Evolutionary conservation across 2,797 vertebrate genomes (phyloP).

Genomic region (Neomorphus geoffroyi): DNA sequence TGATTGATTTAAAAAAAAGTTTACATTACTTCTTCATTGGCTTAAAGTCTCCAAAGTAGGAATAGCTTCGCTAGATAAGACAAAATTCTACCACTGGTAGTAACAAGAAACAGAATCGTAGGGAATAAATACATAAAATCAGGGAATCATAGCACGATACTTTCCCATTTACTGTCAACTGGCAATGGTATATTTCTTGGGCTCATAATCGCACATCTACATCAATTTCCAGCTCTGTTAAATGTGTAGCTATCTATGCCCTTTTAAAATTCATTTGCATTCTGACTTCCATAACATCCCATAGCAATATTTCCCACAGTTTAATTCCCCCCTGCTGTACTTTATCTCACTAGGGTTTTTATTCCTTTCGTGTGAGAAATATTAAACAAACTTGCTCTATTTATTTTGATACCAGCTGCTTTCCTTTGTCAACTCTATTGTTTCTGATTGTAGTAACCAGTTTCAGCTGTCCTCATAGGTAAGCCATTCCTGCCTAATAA

Average conservation of each 20-base stretch:
- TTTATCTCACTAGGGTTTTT: neutral
- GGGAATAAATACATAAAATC: neutral
- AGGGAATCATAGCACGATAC: neutral
- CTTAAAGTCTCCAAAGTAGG: neutral
- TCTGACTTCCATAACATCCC: neutral
- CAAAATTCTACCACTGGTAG: neutral
- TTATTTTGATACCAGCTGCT: neutral
- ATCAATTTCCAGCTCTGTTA: neutral
- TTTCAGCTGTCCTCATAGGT: neutral
- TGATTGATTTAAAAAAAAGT: neutral
- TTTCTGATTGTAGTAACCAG: neutral
- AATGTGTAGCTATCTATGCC: neutral
- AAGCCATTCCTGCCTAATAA: neutral
- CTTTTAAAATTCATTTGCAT: neutral
- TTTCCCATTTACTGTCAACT: neutral
- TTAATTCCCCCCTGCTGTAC: neutral
- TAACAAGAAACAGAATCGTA: neutral
- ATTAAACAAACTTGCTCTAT: neutral
- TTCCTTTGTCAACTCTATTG: neutral
- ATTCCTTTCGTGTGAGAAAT: neutral
- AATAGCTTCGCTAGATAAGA: neutral
- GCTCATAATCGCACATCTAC: neutral
- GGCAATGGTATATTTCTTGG: neutral
- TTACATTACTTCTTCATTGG: neutral
- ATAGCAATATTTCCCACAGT: neutral